phyloP scores from a whole-genome alignment of 2,888 invertebrate species.

The Nemurella pictetii region DNA sequence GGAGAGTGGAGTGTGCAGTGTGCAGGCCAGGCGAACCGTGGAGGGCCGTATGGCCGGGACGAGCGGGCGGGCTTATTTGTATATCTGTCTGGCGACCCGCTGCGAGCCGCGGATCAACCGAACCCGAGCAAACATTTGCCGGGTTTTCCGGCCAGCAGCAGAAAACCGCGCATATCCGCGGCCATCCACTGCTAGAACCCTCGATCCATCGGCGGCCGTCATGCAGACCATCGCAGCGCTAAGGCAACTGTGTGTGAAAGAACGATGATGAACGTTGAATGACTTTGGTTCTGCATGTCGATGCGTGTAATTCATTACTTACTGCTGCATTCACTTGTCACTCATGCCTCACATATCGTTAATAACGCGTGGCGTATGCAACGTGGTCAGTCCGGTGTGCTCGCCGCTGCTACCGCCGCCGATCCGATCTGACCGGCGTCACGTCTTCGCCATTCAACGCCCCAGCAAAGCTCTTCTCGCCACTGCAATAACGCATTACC shows the following conservation, averaged over 20 bases:
- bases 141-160: neutral
- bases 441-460: neutral
- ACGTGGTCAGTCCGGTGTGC: too few relatives aligned
- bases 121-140: neutral
- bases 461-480: neutral
- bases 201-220: neutral
- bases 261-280: neutral
- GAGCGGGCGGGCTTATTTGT: conserved; percentile 31
- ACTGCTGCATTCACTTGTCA: conserved; percentile 12
- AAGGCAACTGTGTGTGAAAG: neutral
- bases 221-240: neutral
- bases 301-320: conserved; percentile 12
- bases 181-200: too few relatives aligned
- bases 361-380: neutral
- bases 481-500: neutral
- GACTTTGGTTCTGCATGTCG: neutral
- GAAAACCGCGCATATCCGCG: neutral
- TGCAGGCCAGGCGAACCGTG: too few relatives aligned
- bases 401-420: neutral
- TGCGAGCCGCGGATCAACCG: neutral
- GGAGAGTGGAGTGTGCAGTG: too few relatives aligned
- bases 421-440: neutral
- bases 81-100: conserved; percentile 9
- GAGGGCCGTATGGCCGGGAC: conserved; percentile 8
- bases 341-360: neutral